phyloP scores from a whole-genome alignment of 2,113 vertebrate species.

The Conger conger region DNA sequence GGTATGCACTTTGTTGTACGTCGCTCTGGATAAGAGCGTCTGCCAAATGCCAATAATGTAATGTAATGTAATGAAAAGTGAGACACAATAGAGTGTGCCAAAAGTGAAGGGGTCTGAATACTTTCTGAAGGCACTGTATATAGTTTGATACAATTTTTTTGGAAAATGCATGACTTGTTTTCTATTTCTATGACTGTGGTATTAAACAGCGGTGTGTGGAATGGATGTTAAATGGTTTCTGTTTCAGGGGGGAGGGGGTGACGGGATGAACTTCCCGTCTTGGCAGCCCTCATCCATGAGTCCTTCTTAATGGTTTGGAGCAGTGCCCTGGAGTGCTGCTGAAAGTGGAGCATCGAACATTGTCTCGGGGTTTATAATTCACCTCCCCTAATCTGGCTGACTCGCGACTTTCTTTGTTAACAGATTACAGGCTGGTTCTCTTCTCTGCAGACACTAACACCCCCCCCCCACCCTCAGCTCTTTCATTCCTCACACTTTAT shows the following conservation, averaged over 20 bases:
- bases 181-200: too few species aligned
- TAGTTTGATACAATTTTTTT: too few species aligned
- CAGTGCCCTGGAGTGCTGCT: neutral
- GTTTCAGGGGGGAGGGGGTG: neutral
- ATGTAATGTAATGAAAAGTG: too few species aligned
- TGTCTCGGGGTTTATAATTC: conserved; percentile 36
- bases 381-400: conserved; percentile 44
- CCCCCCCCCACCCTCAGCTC: neutral
- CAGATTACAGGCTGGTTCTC: conserved; percentile 49
- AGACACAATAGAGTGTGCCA: too few species aligned
- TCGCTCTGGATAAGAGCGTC: too few species aligned
- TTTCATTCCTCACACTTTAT: neutral
- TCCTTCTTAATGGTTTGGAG: neutral
- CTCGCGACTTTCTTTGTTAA: conserved; percentile 48
- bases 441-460: neutral
- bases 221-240: neutral
- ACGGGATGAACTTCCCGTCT: neutral
- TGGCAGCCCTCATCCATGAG: conserved; percentile 4
- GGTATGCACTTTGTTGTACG: too few species aligned
- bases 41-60: too few species aligned
- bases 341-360: neutral
- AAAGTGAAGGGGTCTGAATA: too few species aligned
- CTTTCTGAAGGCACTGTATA: too few species aligned
- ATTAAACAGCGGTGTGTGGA: too few species aligned
- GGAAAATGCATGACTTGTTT: too few species aligned